Evolutionary conservation across 2,113 vertebrate genomes (phyloP).

Genomic region (Fulica atra): DNA sequence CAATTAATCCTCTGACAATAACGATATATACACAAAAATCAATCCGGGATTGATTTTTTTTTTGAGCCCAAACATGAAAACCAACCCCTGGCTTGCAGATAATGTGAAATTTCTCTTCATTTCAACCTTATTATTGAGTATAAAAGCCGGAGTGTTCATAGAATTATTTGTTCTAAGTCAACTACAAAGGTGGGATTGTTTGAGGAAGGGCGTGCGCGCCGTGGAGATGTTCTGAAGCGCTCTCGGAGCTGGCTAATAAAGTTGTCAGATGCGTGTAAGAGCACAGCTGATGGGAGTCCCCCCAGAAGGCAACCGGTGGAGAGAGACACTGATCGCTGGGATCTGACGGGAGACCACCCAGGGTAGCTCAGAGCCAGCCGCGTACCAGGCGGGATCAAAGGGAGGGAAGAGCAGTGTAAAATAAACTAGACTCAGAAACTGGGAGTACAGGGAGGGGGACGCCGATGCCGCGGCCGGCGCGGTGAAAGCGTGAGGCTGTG

Average conservation of each 20-base stretch:
- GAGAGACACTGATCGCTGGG: constrained; percentile 80
- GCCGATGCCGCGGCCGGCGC: not conserved
- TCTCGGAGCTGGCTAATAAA: constrained; percentile 85
- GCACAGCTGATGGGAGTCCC: constrained; percentile 84
- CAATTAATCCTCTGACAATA: constrained; percentile 91
- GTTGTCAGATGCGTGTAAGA: constrained; percentile 89
- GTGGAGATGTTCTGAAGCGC: constrained; percentile 62
- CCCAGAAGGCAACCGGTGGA: constrained; percentile 83
- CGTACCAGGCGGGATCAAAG: constrained; percentile 83
- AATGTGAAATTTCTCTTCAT: constrained; percentile 84
- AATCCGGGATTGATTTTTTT: constrained; percentile 88
- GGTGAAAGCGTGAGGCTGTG: not conserved
- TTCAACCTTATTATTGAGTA: constrained; percentile 80
- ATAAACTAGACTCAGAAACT: constrained; percentile 72
- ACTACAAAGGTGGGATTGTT: constrained; percentile 78
- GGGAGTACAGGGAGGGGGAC: not conserved
- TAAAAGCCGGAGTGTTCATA: constrained; percentile 77
- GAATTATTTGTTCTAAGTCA: constrained; percentile 83
- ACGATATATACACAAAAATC: constrained; percentile 85
- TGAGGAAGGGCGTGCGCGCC: constrained; percentile 69
- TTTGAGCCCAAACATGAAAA: constrained; percentile 80
- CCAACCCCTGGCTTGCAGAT: constrained; percentile 71
- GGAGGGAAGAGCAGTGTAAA: constrained; percentile 73
- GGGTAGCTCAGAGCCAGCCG: constrained; percentile 75
- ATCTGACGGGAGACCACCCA: constrained; percentile 94